Percentiles rank a stretch among this genome's conserved stretches.
phyloP scores from a whole-genome alignment of 2,888 invertebrate genomes.

The Scaptomyza cyrtandrae region DNA sequence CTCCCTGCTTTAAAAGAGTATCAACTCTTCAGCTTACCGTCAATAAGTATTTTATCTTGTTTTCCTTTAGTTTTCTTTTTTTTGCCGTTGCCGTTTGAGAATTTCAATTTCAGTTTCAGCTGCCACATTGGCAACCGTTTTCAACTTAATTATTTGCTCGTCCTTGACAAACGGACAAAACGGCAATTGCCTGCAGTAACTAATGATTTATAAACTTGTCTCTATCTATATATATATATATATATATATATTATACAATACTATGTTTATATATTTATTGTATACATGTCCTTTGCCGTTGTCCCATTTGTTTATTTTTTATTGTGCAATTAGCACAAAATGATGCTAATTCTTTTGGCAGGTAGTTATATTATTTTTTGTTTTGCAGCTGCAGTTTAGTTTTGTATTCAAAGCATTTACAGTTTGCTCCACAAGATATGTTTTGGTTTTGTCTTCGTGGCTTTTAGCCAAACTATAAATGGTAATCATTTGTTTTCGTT shows the following conservation, averaged over 20 bases:
- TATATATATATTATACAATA: too few relatives aligned
- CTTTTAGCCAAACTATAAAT: constrained; percentile 47
- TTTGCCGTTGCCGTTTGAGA: constrained; percentile 21
- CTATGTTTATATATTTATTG: not conserved
- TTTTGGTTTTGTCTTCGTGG: constrained; percentile 37
- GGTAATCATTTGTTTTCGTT: constrained; percentile 75
- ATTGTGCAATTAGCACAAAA: constrained; percentile 12
- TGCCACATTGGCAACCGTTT: constrained; percentile 46
- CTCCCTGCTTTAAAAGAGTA: not conserved
- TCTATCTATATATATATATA: not conserved
- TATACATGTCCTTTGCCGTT: not conserved
- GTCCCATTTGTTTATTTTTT: constrained; percentile 23
- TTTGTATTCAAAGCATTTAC: constrained; percentile 7
- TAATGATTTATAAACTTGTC: constrained; percentile 38
- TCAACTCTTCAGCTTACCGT: not conserved
- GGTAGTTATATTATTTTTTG: not conserved
- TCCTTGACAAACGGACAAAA: constrained; percentile 54
- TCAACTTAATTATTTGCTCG: constrained; percentile 71
- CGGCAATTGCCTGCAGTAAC: constrained; percentile 50
- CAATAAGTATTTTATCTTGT: not conserved
- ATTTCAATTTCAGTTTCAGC: constrained; percentile 52
- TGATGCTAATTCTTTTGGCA: constrained; percentile 2
- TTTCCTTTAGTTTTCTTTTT: not conserved
- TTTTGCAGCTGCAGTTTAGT: not conserved
- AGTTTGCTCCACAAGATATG: constrained; percentile 3